Conservation (phyloP, 1,140 invertebrate species). For the Ips typographus region DNA sequence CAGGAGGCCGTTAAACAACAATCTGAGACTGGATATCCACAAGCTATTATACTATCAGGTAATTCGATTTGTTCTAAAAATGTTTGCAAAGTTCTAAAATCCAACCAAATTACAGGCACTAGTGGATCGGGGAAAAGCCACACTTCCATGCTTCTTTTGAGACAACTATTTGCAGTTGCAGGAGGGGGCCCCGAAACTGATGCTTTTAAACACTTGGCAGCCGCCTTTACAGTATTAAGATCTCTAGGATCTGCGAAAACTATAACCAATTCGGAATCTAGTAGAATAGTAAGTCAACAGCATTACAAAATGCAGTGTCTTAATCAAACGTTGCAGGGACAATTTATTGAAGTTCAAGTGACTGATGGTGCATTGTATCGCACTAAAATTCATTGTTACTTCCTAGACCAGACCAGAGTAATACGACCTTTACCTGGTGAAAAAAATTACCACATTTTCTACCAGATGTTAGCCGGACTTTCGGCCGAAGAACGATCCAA, state of each 20-base stretch:
- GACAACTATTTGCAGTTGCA: conserved; percentile 89
- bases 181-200: conserved; percentile 92
- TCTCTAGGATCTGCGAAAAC: conserved; percentile 91
- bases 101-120: conserved; percentile 62
- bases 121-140: conserved; percentile 95
- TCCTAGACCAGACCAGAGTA: conserved; percentile 89
- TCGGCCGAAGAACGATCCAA: conserved; percentile 82
- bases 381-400: conserved; percentile 95
- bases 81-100: neutral
- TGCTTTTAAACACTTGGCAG: conserved; percentile 93
- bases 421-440: conserved; percentile 82
- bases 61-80: conserved; percentile 36
- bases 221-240: conserved; percentile 89
- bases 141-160: conserved; percentile 85
- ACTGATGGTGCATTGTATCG: conserved; percentile 93
- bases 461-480: conserved; percentile 92
- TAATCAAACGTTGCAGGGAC: conserved; percentile 63
- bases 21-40: conserved; percentile 90
- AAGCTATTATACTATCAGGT: conserved; percentile 90
- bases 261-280: conserved; percentile 87
- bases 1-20: conserved; percentile 91
- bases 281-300: conserved; percentile 73
- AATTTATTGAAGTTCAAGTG: conserved; percentile 95
- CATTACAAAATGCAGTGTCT: neutral
- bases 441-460: conserved; percentile 97